Evolutionary conservation across 2,797 vertebrate genomes (phyloP), one percentile per base, ranked within the genome.

Genomic region (Gambelia wislizenii): DNA sequence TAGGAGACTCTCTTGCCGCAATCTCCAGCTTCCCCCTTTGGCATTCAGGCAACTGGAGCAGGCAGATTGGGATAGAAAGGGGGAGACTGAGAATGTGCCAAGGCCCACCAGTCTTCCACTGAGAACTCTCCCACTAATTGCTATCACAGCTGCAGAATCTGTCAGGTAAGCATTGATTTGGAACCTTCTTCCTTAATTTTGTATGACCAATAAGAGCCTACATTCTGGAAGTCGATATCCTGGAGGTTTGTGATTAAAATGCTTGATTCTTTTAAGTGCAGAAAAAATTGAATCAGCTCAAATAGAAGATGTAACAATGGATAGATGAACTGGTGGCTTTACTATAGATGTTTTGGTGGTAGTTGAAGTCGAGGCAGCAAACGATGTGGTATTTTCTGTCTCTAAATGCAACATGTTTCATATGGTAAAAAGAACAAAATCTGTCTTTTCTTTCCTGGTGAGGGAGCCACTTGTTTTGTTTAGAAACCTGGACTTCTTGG

Each of bases 41-140:
- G 98, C 98, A 93, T 99, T 99, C 93, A 98, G 99, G 92, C 98
- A 98, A 93, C 95, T 99, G 61, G 98, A 98, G 90, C 98, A 99
- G 94, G 96, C 97, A 89, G 99, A 99, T 91, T 98, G 96, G 87
- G 98, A 98, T 67, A 98, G 96, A 84, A 98, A 96, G 92, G 94
- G 96, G 9, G 98, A 99, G 86, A 80, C 93, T 0, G 98, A 99
- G 84, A 93, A 94, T 0, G 90, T 97, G 69, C 96, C 97, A 7
- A 97, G 98, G 81, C 98, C 98, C 2, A 98, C 96, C 0, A 98
- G 98, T 82, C 98, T 99, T 93, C 97, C 98, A 3, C 94, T 99
- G 89, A 98, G 98, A 94, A 97, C 97, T 39, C 98, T 98, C 39
- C 98, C 99, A 0, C 96, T 99, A 94, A 99, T 99, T 83, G 98